Evolutionary conservation across 2,797 vertebrate genomes (phyloP), one percentile per base, ranked within the genome.

Genomic region (Neoniphon sammara): DNA sequence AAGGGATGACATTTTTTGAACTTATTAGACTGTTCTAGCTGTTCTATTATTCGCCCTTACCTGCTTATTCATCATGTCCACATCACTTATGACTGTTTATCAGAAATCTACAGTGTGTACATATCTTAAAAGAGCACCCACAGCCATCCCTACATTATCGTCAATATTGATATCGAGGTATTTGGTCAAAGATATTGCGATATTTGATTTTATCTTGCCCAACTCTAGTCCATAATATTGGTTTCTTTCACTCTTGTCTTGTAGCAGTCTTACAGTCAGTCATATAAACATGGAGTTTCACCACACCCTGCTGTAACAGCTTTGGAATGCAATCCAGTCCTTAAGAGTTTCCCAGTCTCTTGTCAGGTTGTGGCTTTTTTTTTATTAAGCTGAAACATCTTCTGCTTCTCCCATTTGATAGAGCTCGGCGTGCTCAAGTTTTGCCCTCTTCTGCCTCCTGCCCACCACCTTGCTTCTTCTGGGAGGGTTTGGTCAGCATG

Each of bases 391-490:
- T 64, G 5, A 50, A 23, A 58, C 21, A 42, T 54, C 36, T 42
- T 60, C 15, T 25, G 21, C 5, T 52, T 59, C 12, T 2, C 59
- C 62, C 25, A 4, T 20, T 44, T 66, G 74, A 18, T 64, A 93
- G 92, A 53, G 68, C 11, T 90, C 85, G 0, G 27, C 68, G 6
- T 67, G 77, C 60, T 75, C 27, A 50, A 76, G 87, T 70, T 87
- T 90, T 31, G 27, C 30, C n/a, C 36, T 91, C n/a, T 84, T 82
- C 80, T 91, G 67, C 73, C 31, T 94, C n/a, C 50, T 93, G 55
- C 91, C 93, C 46, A 75, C 83, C 34, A 14, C 80, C 56, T 34
- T 95, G 72, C 85, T 95, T 68, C 78, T 95, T 7, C 56, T 93
- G 0, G 92, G 87, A 31, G 92, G 92, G 3, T 72, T 89, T 3